Percentiles rank a stretch among this genome's conserved stretches.
Evolutionary conservation across 2,888 invertebrate genomes (phyloP).

Genomic region (Neoscelio sp.): DNA sequence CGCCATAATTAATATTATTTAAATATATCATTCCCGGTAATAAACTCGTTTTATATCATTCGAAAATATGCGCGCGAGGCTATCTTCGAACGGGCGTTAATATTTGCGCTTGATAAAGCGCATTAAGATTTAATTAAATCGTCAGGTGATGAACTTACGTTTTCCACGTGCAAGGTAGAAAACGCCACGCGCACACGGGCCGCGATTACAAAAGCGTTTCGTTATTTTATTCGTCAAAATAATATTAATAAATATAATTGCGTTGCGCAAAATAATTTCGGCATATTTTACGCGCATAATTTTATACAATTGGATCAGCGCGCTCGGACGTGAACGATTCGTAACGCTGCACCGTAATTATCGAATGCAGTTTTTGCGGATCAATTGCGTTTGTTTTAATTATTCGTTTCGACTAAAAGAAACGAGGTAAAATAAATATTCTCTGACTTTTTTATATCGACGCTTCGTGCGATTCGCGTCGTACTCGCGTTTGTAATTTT

Average conservation of each 20-base stretch:
- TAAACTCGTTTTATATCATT: constrained; percentile 3
- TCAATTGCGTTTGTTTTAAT: constrained; percentile 34
- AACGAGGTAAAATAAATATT: background rate
- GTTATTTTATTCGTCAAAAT: constrained; percentile 47
- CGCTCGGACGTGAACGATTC: constrained; percentile 1
- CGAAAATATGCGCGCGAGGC: constrained; percentile 21
- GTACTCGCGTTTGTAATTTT: constrained; percentile 1
- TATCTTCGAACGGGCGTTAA: constrained; percentile 38
- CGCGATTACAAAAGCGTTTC: constrained; percentile 12
- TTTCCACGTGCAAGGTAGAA: constrained; percentile 33
- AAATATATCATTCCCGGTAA: constrained; percentile 19
- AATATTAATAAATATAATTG: constrained; percentile 46
- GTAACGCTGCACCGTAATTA: constrained; percentile 18
- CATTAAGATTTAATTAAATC: constrained; percentile 59
- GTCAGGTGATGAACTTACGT: constrained; percentile 43
- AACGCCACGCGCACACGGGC: constrained; percentile 33
- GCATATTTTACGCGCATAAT: background rate
- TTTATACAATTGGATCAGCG: background rate
- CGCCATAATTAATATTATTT: constrained; percentile 35
- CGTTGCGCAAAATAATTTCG: background rate
- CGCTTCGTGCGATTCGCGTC: too few relatives aligned
- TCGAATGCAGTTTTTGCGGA: constrained; percentile 30
- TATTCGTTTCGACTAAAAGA: constrained; percentile 4
- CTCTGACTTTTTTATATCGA: too few relatives aligned
- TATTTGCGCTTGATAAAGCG: constrained; percentile 52